These are phyloP conservation scores for Istiophorus platypterus DNA, from an alignment of 2,113 vertebrate genomes.

Conservation along the genomic window DNA sequence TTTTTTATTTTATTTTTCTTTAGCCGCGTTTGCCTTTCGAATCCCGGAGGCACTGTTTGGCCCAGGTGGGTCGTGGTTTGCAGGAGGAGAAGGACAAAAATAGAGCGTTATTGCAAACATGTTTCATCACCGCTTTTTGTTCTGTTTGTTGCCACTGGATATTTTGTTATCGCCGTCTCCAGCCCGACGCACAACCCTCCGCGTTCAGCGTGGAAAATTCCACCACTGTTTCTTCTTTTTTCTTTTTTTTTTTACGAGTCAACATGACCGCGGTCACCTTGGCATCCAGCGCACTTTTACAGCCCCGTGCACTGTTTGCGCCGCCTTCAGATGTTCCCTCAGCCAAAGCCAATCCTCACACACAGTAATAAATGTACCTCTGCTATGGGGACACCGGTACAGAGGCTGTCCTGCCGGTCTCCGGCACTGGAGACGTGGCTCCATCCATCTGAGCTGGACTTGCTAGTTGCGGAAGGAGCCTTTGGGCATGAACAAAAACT, in stretches of 20 bases:
- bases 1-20: neutral
- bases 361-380: too few species aligned
- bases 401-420: neutral
- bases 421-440: neutral
- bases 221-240: neutral
- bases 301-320: neutral
- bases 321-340: neutral
- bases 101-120: conserved; percentile 40
- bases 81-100: neutral
- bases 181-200: neutral
- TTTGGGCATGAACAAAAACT: neutral
- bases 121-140: conserved; percentile 53
- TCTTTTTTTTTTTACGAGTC: neutral
- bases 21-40: neutral
- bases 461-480: neutral
- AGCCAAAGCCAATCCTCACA: neutral
- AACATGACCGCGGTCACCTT: neutral
- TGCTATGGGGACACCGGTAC: too few species aligned
- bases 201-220: neutral
- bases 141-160: neutral
- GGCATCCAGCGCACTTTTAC: neutral
- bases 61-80: neutral
- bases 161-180: neutral
- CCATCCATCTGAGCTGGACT: neutral
- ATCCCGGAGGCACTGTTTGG: neutral